Percentiles rank a stretch among this genome's conserved stretches.
phyloP scores from a whole-genome alignment of 2,888 invertebrate genomes.

The Pammene aurita region DNA sequence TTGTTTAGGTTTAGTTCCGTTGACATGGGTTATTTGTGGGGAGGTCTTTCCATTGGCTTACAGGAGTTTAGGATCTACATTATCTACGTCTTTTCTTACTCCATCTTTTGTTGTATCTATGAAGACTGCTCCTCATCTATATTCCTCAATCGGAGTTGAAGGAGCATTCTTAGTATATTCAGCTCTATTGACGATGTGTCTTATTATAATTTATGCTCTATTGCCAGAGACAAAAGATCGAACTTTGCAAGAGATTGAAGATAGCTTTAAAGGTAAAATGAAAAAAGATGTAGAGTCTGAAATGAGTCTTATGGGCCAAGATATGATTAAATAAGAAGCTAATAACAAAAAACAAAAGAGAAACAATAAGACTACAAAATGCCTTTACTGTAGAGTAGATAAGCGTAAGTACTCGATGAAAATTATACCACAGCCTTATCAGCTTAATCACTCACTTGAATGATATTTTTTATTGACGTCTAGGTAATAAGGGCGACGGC shows the following conservation, averaged over 20 bases:
- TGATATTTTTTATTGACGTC: too few species aligned
- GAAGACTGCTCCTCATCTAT: constrained; percentile 79
- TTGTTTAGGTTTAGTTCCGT: constrained; percentile 73
- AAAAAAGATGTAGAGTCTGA: constrained; percentile 66
- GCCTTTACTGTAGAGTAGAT: constrained; percentile 5
- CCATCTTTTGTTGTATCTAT: constrained; percentile 75
- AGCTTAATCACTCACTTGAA: too few species aligned
- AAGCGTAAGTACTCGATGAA: not conserved
- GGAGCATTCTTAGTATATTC: constrained; percentile 77
- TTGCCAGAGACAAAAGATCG: constrained; percentile 77
- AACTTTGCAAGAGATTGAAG: constrained; percentile 76
- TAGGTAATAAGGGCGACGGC: too few species aligned
- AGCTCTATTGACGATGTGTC: constrained; percentile 64
- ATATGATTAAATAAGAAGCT: constrained; percentile 44
- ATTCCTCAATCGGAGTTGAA: constrained; percentile 73
- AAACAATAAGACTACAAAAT: constrained; percentile 13
- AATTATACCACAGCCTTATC: too few species aligned
- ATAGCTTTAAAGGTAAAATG: constrained; percentile 72
- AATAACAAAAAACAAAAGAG: not conserved
- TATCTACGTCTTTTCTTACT: constrained; percentile 75
- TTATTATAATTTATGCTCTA: constrained; percentile 66
- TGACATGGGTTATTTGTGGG: constrained; percentile 79
- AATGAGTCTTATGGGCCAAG: constrained; percentile 64
- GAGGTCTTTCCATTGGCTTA: constrained; percentile 78
- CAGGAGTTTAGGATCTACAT: constrained; percentile 74